Evolutionary conservation across 1,140 invertebrate genomes (phyloP), one percentile per base, ranked within the genome.

Genomic region (Conus betulinus): DNA sequence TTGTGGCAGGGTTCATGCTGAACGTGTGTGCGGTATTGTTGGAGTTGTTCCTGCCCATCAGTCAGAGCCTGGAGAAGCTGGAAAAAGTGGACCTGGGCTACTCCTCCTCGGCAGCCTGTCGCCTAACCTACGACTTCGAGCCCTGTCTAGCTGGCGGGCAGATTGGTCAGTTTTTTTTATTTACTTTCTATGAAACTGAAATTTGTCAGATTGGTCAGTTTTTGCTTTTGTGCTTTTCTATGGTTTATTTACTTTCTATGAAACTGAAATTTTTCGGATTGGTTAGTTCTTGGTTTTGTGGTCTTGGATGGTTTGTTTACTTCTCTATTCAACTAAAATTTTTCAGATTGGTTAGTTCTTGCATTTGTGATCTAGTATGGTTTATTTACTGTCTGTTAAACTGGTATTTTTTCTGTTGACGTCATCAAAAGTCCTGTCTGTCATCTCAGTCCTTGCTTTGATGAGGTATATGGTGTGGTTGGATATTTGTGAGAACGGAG

Each of bases 111-210:
- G 27, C 81, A 20, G 86, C 88, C 25, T 90, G 90, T 71, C 86
- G 88, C n/a, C 83, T 90, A 39, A 89, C 89, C 78, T 90, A 88
- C 10, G 86, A 89, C 83, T 90, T 89, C 85, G 88, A 90, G 71
- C 87, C 90, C 23, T 90, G 90, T 53, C 60, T 90, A 52, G 90
- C 90, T 76, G 86, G 88, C 8, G 90, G 88, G 57, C 90, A 90
- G 76, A 90, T 90, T 53, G 88, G 90, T 89, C 60, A 60, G 81
- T 55, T 57, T 78, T n/a, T 7, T 51, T 51, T 89, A 67, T 23
- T 23, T 25, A 52, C 25, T n/a, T 17, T 13, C 25, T 63, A 63
- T 60, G 82, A 39, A 15, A 8, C 27, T 78, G 23, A 11, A 6
- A 2, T 78, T 10, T 78, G 76, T n/a, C 23, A 17, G 20, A 17